Conservation (phyloP, 2,113 vertebrate genomes). For the Strigops habroptila region DNA sequence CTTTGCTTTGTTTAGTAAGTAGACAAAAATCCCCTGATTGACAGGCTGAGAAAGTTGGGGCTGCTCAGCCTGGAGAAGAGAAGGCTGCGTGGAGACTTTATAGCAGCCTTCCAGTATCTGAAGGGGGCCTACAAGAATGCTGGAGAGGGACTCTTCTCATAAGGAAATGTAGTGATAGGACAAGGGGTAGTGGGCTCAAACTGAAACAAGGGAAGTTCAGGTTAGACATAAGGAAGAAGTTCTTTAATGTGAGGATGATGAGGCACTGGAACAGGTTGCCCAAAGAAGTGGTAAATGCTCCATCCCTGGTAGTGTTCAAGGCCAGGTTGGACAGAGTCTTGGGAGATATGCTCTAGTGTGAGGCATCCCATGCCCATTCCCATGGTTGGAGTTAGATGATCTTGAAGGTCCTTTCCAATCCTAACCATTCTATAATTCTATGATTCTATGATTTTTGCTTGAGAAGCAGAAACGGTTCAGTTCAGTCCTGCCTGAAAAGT, state of each 20-base stretch:
- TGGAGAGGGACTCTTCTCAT: background rate
- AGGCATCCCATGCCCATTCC: background rate
- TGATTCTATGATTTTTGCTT: background rate
- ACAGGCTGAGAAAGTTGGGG: background rate
- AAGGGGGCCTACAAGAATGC: background rate
- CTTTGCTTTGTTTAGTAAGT: background rate
- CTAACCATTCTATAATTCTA: background rate
- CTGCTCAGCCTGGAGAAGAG: background rate
- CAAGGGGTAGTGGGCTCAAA: background rate
- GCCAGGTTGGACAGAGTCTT: background rate
- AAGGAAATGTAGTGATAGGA: background rate
- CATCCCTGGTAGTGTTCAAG: background rate
- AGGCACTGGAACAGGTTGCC: background rate
- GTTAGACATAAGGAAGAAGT: background rate
- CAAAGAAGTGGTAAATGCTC: too few species aligned
- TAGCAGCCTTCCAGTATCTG: background rate
- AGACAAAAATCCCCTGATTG: background rate
- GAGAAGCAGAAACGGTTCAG: background rate
- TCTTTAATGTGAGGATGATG: background rate
- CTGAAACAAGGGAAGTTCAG: background rate
- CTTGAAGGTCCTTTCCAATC: background rate
- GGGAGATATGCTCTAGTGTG: too few species aligned
- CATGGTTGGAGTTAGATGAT: background rate
- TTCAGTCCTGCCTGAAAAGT: background rate
- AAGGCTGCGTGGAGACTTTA: background rate